Conservation (phyloP, 2,888 invertebrate genomes). For the Epicampocera succincta region DNA sequence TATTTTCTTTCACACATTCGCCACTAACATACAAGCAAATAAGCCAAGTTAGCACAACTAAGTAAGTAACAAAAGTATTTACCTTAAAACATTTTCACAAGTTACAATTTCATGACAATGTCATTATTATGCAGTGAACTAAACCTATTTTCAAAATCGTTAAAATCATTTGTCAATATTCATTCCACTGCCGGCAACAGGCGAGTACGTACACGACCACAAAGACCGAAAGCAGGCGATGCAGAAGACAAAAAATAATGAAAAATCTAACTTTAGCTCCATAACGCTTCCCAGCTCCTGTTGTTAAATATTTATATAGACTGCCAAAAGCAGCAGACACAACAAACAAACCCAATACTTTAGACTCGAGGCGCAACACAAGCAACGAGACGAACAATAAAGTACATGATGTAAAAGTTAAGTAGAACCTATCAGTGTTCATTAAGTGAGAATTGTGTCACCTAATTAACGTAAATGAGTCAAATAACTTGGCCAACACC, state of each 20-base stretch:
- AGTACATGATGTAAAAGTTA: constrained; percentile 66
- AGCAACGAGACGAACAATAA: constrained; percentile 56
- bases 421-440: constrained; percentile 71
- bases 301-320: constrained; percentile 9
- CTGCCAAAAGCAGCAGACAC: constrained; percentile 48
- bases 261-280: not conserved
- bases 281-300: constrained; percentile 23
- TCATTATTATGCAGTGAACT: constrained; percentile 69
- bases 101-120: constrained; percentile 69
- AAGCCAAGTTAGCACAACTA: constrained; percentile 9
- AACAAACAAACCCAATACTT: constrained; percentile 45
- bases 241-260: constrained; percentile 11
- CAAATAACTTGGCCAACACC: constrained; percentile 70
- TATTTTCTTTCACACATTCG: constrained; percentile 61
- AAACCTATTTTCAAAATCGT: constrained; percentile 58
- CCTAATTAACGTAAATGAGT: constrained; percentile 79
- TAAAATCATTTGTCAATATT: constrained; percentile 69
- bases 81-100: constrained; percentile 57
- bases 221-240: not conserved
- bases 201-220: not conserved
- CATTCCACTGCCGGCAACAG: constrained; percentile 38
- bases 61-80: constrained; percentile 46
- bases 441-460: constrained; percentile 81
- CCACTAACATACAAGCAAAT: constrained; percentile 6
- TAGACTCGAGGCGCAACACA: constrained; percentile 38